These are phyloP conservation scores for Bombus polaris DNA, from an alignment of 1,140 invertebrate species.

Conservation along the genomic window DNA sequence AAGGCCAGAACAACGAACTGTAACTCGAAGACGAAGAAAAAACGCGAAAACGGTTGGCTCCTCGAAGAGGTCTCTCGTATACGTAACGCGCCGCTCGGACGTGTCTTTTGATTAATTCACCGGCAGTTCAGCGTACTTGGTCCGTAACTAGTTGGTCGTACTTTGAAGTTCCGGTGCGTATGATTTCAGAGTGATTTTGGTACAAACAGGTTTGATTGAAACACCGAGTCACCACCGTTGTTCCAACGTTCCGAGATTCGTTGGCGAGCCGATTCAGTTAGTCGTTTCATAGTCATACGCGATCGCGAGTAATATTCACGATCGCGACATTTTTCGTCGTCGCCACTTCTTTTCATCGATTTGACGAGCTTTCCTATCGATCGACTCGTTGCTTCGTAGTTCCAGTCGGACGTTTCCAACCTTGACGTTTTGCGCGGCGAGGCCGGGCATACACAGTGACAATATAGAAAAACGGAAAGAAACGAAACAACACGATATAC, in stretches of 20 bases:
- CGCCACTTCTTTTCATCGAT: too few relatives aligned
- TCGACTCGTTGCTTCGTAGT: background rate
- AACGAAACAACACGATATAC: slow-evolving; percentile 71
- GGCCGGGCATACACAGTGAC: slow-evolving; percentile 74
- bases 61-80: slow-evolving; percentile 34
- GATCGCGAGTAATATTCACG: too few relatives aligned
- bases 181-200: slow-evolving; percentile 55
- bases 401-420: background rate
- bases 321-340: too few relatives aligned
- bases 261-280: slow-evolving; percentile 18
- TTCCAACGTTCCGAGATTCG: slow-evolving; percentile 25
- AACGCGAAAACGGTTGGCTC: background rate
- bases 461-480: slow-evolving; percentile 69
- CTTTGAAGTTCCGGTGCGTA: slow-evolving; percentile 62
- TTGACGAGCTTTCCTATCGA: background rate
- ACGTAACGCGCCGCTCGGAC: slow-evolving; percentile 37
- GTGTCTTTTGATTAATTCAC: slow-evolving; percentile 64
- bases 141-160: slow-evolving; percentile 70
- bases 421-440: slow-evolving; percentile 53
- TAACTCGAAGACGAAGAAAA: background rate
- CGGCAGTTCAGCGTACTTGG: slow-evolving; percentile 69
- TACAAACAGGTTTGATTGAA: slow-evolving; percentile 62
- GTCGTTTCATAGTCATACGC: background rate
- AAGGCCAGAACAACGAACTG: background rate
- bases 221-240: slow-evolving; percentile 43